Conservation (phyloP, 2,113 vertebrate species). For the Gallinago media region DNA sequence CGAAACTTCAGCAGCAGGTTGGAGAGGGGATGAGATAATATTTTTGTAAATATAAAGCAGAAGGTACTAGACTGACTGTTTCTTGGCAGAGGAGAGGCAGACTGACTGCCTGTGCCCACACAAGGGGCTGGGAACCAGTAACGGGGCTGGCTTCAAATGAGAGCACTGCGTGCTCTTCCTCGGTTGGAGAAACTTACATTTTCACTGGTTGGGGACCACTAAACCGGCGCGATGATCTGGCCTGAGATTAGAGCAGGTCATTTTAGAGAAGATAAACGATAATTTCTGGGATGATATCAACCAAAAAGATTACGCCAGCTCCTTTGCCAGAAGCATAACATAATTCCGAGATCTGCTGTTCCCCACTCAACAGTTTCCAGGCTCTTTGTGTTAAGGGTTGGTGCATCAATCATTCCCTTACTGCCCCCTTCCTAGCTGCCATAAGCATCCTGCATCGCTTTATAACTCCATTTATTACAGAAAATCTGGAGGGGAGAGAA, state of each 20-base stretch:
- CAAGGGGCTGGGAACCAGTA: not conserved
- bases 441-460: not conserved
- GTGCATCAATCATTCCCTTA: not conserved
- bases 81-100: not conserved
- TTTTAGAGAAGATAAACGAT: not conserved
- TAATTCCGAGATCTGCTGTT: not conserved
- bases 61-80: slow-evolving; percentile 8
- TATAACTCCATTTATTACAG: not conserved
- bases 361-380: not conserved
- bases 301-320: not conserved
- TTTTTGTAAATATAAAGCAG: not conserved
- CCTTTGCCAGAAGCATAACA: not conserved
- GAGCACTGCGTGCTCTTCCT: not conserved
- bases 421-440: not conserved
- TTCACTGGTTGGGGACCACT: not conserved
- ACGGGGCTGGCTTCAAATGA: not conserved
- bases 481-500: not conserved
- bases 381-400: not conserved
- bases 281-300: not conserved
- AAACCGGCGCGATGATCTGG: not conserved
- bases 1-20: not conserved
- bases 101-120: not conserved
- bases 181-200: not conserved
- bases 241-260: not conserved
- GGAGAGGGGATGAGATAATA: not conserved